phyloP scores from a whole-genome alignment of 2,797 vertebrate genomes.

The Adelosebastes latens region DNA sequence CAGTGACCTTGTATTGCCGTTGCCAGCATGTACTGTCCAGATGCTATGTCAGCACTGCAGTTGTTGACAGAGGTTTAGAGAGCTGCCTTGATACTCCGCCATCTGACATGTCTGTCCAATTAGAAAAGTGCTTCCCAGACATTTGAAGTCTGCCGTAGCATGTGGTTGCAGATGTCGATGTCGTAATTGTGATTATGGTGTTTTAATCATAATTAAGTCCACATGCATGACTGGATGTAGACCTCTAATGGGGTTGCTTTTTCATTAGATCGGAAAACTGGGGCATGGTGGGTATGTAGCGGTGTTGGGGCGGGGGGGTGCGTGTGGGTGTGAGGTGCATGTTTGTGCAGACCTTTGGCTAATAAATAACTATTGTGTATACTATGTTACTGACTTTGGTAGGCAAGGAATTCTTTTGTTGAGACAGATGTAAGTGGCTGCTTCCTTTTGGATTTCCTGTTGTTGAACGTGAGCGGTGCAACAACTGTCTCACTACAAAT shows the following conservation, averaged over 20 bases:
- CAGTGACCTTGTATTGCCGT: constrained; percentile 68
- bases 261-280: constrained; percentile 60
- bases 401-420: constrained; percentile 61
- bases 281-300: constrained; percentile 50
- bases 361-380: constrained; percentile 66
- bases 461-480: constrained; percentile 44
- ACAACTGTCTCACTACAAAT: constrained; percentile 42
- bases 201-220: constrained; percentile 77
- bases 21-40: constrained; percentile 58
- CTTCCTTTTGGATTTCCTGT: constrained; percentile 83
- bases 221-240: constrained; percentile 64
- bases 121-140: constrained; percentile 76
- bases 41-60: constrained; percentile 72
- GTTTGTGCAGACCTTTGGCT: constrained; percentile 51
- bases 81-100: constrained; percentile 65
- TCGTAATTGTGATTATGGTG: constrained; percentile 65
- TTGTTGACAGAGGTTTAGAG: constrained; percentile 78
- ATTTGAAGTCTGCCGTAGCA: constrained; percentile 60
- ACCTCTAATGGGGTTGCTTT: constrained; percentile 51
- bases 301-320: background rate
- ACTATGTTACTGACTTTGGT: constrained; percentile 13
- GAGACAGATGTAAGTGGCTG: constrained; percentile 64
- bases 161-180: constrained; percentile 58
- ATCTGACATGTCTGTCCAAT: constrained; percentile 79
- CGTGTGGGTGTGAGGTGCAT: constrained; percentile 7